Base-by-base conservation (phyloP, 2,797 vertebrate species). In the Sciurus vulgaris region DNA sequence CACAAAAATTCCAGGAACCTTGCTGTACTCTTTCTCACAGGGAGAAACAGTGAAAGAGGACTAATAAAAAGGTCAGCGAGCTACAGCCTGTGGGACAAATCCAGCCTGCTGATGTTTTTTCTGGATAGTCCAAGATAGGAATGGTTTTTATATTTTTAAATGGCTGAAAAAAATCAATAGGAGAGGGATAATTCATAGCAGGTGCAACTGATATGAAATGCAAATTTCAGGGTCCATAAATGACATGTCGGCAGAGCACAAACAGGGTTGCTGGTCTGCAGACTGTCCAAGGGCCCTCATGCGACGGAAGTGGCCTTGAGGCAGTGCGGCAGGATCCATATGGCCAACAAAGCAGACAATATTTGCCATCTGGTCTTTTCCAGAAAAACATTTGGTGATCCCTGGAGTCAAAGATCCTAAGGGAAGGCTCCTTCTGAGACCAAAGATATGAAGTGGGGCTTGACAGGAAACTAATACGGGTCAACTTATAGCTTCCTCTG, bases 141-240 rank as follows among this genome's bases (percentile, higher is more conserved):
- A 94, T 49, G 38, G 13, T 8, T 92, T 94, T 92, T 65, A 69
- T 20, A 65, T 65, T 88, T 82, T 76, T 41, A 78, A 94, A 67
- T 41, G 38, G 41, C 83, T 92, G 30, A 38, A 26, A 69, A 47
- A 51, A 18, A 65, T 17, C 15, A 67, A 82, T 72, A 59, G 14
- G 44, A 51, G 38, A 54, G 24, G 56, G 33, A 12, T 81, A 56
- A 59, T 82, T 91, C 33, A 38, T 9, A 86, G 77, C 61, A 17
- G 30, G 67, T 35, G 51, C 51, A 77, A 38, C 79, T 69, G n/a
- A 65, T 9, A 63, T 9, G 56, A 82, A 38, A 85, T 54, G 76
- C 44, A 12, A 44, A 69, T 56, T 51, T 49, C 86, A 67, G 61
- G 13, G 28, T 20, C n/a, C 0, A 3, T 8, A 10, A n/a, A 38